Base-by-base conservation (phyloP, 1,140 invertebrate species). In the Prorops nasuta region DNA sequence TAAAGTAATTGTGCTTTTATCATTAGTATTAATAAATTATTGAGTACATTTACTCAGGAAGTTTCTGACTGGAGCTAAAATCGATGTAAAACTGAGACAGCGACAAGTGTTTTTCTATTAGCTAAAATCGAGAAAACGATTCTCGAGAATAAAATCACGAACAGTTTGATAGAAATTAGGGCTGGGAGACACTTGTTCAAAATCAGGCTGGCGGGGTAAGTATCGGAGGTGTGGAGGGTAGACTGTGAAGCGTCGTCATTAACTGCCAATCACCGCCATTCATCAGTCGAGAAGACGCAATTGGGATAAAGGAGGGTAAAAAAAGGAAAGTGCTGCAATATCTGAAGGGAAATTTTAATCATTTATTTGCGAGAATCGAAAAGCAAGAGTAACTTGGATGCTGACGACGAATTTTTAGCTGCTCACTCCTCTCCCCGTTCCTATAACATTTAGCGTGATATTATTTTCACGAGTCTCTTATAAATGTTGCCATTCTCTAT, bases 211-310 rank as follows among this genome's bases (percentile, higher is more conserved):
- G 15, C 15, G 35, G 19, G 40, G 37, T 40, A 28, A 44, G 19
- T 64, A 64, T 64, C 62, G 56, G 49, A 53, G 51, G 53, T 55
- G 50, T 56, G 28, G 49, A 49, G 48, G 55, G 41, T 35, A 24
- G 34, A 39, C 47, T 46, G 49, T 66, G 63, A 65, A 64, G 53
- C 44, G 49, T 58, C 62, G 60, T 64, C 64, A 66, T 66, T 65
- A 68, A 65, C 57, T 68, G 64, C 60, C 64, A 68, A 68, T 68
- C 66, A 68, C 64, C 63, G 62, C 64, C 66, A 68, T 68, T 68
- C 66, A 67, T 49, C 35, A 22, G 22, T 36, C 16, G 43, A 32
- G 37, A 57, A 55, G 51, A 58, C 45, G 51, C 37, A 47, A 3
- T 6, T 36, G 37, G 38, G 35, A 34, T 46, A 43, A 34, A 49